Percentiles rank a stretch among this genome's conserved stretches.
Evolutionary conservation across 2,113 vertebrate genomes (phyloP).

Genomic region (Astur gentilis): DNA sequence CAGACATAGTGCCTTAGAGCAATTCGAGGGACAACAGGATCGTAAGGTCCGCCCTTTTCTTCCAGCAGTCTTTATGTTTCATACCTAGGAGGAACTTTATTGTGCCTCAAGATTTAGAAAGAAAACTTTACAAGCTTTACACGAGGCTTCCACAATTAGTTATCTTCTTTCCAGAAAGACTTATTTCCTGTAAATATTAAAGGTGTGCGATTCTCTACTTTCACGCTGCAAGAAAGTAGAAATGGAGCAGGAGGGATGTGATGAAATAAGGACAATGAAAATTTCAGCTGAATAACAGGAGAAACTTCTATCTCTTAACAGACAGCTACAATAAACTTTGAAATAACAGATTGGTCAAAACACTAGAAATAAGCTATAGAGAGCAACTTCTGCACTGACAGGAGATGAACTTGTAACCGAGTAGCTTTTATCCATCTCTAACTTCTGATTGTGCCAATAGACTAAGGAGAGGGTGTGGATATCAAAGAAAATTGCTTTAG

Average conservation of each 20-base stretch:
- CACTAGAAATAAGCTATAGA: neutral
- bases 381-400: neutral
- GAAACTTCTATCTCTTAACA: neutral
- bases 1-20: neutral
- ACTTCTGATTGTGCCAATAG: neutral
- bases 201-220: neutral
- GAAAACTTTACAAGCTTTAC: neutral
- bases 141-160: neutral
- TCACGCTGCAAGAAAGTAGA: neutral
- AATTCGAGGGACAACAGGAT: neutral
- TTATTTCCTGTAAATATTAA: neutral
- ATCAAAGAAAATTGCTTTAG: constrained; percentile 36
- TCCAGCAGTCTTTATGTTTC: neutral
- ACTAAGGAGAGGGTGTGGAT: neutral
- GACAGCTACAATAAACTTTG: neutral
- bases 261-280: neutral
- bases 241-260: rapidly evolving
- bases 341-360: neutral
- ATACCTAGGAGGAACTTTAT: neutral
- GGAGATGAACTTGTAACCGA: neutral
- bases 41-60: neutral
- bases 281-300: neutral
- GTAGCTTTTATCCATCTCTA: neutral
- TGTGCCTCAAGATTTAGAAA: neutral
- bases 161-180: neutral